These are phyloP conservation scores for Loriculus beryllinus DNA, from an alignment of 2,797 vertebrate genomes.

Conservation along the genomic window DNA sequence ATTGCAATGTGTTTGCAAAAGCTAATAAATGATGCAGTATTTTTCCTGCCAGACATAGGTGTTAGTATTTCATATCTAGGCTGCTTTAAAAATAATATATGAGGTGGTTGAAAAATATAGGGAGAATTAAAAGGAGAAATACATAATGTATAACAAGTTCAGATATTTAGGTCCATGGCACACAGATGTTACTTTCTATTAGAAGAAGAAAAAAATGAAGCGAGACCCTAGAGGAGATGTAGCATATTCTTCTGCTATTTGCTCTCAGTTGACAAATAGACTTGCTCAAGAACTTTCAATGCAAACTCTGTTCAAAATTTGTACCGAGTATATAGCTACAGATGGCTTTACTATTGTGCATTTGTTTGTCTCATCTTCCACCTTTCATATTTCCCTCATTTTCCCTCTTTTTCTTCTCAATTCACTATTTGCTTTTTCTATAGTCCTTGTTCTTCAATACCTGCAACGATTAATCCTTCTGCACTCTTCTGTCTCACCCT, in stretches of 20 bases:
- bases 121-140: neutral
- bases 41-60: neutral
- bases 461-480: neutral
- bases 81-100: neutral
- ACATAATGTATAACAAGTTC: neutral
- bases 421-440: neutral
- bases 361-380: neutral
- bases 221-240: neutral
- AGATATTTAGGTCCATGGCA: neutral
- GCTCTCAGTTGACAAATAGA: neutral
- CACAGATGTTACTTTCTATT: neutral
- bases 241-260: neutral
- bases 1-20: neutral
- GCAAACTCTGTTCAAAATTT: neutral
- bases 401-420: neutral
- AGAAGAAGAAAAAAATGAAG: neutral
- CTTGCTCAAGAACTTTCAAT: neutral
- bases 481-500: accelerated
- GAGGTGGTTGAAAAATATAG: neutral
- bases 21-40: neutral
- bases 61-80: neutral
- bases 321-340: neutral
- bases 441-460: neutral
- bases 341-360: neutral
- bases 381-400: neutral